Conservation (phyloP, 1,140 invertebrate species). For the Drosophila sechellia region DNA sequence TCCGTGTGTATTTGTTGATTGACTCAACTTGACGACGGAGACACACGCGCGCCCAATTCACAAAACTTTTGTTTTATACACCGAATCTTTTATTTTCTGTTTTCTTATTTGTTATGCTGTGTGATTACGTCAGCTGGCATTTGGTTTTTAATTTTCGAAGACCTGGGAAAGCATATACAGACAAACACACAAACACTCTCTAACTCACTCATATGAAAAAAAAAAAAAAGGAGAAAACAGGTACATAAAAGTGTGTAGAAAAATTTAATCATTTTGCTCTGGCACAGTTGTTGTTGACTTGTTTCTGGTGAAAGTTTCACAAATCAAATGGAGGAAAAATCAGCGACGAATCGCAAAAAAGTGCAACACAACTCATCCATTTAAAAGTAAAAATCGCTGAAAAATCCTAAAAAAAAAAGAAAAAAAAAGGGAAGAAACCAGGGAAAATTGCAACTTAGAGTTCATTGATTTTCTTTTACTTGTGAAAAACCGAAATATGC, state of each 20-base stretch:
- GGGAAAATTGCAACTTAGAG: slow-evolving; percentile 27
- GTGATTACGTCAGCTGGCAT: slow-evolving; percentile 71
- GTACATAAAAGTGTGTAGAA: slow-evolving; percentile 28
- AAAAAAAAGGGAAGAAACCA: slow-evolving; percentile 12
- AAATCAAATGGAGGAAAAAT: slow-evolving; percentile 65
- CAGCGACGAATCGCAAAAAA: slow-evolving; percentile 48
- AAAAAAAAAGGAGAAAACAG: slow-evolving; percentile 28
- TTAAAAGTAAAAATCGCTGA: slow-evolving; percentile 18
- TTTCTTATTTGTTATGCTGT: slow-evolving; percentile 60
- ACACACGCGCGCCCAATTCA: slow-evolving; percentile 52
- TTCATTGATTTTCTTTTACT: slow-evolving; percentile 46
- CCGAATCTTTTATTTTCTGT: slow-evolving; percentile 36
- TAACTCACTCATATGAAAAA: slow-evolving; percentile 30
- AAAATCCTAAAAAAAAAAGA: slow-evolving; percentile 2
- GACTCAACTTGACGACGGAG: slow-evolving; percentile 62
- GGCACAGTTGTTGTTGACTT: slow-evolving; percentile 40
- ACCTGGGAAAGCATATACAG: slow-evolving; percentile 41
- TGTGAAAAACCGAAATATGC: slow-evolving; percentile 34
- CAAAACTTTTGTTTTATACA: slow-evolving; percentile 65
- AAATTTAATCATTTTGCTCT: slow-evolving; percentile 51
- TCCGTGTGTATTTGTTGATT: slow-evolving; percentile 49
- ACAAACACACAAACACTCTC: slow-evolving; percentile 9
- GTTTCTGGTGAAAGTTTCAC: slow-evolving; percentile 74
- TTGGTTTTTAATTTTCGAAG: slow-evolving; percentile 38
- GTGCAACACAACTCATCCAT: slow-evolving; percentile 63